Percentiles rank a stretch among this genome's conserved stretches.
Conservation (phyloP, 2,888 invertebrate species). For the Tinea trinotella region DNA sequence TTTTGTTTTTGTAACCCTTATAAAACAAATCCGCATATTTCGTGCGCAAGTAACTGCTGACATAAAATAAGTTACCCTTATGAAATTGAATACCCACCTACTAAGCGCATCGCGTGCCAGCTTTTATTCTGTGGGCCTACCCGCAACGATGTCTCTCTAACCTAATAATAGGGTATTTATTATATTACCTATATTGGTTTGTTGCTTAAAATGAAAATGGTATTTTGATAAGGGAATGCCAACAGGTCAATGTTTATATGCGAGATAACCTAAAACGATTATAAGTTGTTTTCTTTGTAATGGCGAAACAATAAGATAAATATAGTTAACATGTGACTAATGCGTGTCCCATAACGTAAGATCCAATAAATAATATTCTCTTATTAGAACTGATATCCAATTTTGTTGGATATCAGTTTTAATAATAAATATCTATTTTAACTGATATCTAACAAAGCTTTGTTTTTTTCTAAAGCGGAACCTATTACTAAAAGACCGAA, state of each 20-base stretch:
- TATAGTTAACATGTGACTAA: not conserved
- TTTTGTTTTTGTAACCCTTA: no score
- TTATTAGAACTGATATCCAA: no score
- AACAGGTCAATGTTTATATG: conserved; percentile 29
- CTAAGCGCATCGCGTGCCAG: conserved; percentile 46
- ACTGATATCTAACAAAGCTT: no score
- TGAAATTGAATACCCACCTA: conserved; percentile 51
- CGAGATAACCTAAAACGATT: conserved; percentile 41
- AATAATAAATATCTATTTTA: no score
- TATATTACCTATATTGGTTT: conserved; percentile 52
- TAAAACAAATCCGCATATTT: conserved; percentile 44
- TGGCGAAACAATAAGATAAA: conserved; percentile 10
- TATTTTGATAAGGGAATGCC: conserved; percentile 2
- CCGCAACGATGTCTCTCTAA: conserved; percentile 53
- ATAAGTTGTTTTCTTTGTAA: not conserved
- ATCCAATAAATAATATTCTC: no score
- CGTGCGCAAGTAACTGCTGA: conserved; percentile 46
- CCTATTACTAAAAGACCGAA: no score
- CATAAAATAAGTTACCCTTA: conserved; percentile 59
- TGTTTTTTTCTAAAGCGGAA: no score
- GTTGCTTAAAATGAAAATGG: conserved; percentile 27
- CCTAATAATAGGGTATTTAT: conserved; percentile 48
- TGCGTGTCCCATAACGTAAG: not conserved
- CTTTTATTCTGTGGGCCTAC: conserved; percentile 42
- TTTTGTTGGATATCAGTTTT: no score